A percentile compares a stretch with the other conserved stretches of the same genome.
These are phyloP conservation scores for Orthosia gothica DNA, from an alignment of 2,888 invertebrate genomes.

Conservation along the genomic window DNA sequence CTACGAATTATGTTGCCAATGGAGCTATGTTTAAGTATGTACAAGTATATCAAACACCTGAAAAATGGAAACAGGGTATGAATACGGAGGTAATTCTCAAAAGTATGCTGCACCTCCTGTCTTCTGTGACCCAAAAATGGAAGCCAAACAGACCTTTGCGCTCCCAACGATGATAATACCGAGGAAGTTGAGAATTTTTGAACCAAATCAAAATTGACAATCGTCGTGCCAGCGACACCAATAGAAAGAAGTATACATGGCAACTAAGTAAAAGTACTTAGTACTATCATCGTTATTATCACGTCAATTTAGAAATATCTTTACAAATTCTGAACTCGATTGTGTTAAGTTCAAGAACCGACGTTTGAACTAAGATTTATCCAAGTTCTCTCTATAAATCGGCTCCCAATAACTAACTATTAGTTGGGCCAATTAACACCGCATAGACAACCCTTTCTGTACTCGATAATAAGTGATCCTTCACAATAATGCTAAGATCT, in stretches of 20 bases:
- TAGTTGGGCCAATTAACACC: slow-evolving; percentile 30
- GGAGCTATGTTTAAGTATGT: not conserved
- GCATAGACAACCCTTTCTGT: slow-evolving; percentile 21
- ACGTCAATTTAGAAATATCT: not conserved
- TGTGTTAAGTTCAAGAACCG: not conserved
- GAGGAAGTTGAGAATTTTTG: too few relatives aligned
- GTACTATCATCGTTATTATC: too few relatives aligned
- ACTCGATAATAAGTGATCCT: slow-evolving; percentile 23
- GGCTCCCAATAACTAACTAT: not conserved
- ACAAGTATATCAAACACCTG: not conserved
- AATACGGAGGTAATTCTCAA: too few relatives aligned
- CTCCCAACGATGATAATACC: too few relatives aligned
- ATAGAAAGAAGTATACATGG: too few relatives aligned
- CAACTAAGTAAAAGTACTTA: too few relatives aligned
- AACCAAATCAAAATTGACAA: too few relatives aligned
- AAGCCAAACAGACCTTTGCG: too few relatives aligned
- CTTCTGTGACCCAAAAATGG: too few relatives aligned
- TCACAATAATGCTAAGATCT: slow-evolving; percentile 25
- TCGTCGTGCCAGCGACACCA: too few relatives aligned
- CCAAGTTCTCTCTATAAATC: not conserved
- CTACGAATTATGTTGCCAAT: not conserved
- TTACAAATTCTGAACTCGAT: not conserved
- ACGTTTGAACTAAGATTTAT: not conserved
- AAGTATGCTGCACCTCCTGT: too few relatives aligned
- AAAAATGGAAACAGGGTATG: too few relatives aligned